Base-by-base conservation (phyloP, 2,888 invertebrate species). In the Brachyopa scutellaris region DNA sequence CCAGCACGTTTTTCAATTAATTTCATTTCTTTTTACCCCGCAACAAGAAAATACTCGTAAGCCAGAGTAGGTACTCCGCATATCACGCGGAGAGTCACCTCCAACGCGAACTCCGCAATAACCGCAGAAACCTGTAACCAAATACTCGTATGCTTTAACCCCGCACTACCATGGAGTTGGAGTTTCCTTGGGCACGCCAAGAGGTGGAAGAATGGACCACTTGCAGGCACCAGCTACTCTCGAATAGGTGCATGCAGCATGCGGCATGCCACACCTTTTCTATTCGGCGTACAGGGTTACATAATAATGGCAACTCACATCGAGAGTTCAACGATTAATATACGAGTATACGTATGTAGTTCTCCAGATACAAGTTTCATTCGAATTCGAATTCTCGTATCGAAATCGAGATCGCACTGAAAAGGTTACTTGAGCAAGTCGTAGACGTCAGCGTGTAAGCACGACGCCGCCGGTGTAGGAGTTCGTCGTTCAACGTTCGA, bases 251-350 rank as follows among this genome's bases (percentile, higher is more conserved):
- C 42, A 59, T 33, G 2, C 26, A 26, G 8, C n/a, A n/a, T 53
- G 33, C n/a, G 5, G 26, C 53, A 33, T n/a, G 57, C 64, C 80
- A 80, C 76, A 80, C 80, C 79, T 79, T 55, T 33, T 49, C 47
- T n/a, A 5, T 13, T 13, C 33, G 23, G 21, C 49, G 11, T 11
- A 47, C 74, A 73, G 42, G 42, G 76, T 80, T 74, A 74, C 64
- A 70, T 76, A 69, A 80, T 70, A 70, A 69, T 59, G 45, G 45
- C 15, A 11, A 80, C 49, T 64, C 31, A 62, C 76, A 62, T 13
- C 38, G 29, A 51, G 74, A 74, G 74, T 74, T 80, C 74, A 80
- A 40, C 51, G 67, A 69, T 80, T 74, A 74, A 74, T 80, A 57
- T 64, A 74, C 53, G 11, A 9, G 62, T n/a, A 42, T 62, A 26